phyloP scores from a whole-genome alignment of 1,140 invertebrate species.

The Penaeus vannamei region DNA sequence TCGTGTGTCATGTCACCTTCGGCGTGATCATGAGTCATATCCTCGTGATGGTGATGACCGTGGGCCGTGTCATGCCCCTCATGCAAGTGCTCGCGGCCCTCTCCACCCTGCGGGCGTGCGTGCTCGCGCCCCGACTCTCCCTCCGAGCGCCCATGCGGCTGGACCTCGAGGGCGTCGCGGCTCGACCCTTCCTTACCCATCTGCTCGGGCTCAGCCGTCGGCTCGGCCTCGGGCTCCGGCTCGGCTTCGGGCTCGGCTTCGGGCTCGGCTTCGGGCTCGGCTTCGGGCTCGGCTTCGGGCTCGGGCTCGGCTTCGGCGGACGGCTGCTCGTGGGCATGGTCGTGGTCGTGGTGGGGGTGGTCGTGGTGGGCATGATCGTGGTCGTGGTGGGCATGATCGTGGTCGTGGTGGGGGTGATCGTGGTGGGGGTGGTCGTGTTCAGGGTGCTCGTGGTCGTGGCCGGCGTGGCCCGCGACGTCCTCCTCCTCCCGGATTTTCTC shows the following conservation, averaged over 20 bases:
- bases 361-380: not conserved
- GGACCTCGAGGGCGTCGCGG: not conserved
- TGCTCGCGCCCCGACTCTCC: slow-evolving; percentile 19
- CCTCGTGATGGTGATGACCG: not conserved
- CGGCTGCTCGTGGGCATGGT: not conserved
- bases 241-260: slow-evolving; percentile 11
- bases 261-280: not conserved
- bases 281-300: not conserved
- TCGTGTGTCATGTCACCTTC: slow-evolving; percentile 18
- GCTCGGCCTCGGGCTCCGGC: not conserved
- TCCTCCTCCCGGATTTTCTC: slow-evolving; percentile 25
- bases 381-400: slow-evolving; percentile 7
- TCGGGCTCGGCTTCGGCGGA: slow-evolving; percentile 30
- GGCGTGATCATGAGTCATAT: not conserved
- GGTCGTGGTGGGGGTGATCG: not conserved
- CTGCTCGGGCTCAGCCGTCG: not conserved
- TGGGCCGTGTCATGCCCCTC: slow-evolving; percentile 10
- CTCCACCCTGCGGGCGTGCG: not conserved
- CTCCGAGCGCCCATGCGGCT: not conserved
- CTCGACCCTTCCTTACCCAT: no score
- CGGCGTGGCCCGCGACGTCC: not conserved
- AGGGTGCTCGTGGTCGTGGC: not conserved
- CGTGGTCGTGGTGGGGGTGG: not conserved
- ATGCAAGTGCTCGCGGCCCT: not conserved
- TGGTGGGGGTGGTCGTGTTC: slow-evolving; percentile 18